phyloP scores from a whole-genome alignment of 2,888 invertebrate species.

The Drosophila sordidapex region DNA sequence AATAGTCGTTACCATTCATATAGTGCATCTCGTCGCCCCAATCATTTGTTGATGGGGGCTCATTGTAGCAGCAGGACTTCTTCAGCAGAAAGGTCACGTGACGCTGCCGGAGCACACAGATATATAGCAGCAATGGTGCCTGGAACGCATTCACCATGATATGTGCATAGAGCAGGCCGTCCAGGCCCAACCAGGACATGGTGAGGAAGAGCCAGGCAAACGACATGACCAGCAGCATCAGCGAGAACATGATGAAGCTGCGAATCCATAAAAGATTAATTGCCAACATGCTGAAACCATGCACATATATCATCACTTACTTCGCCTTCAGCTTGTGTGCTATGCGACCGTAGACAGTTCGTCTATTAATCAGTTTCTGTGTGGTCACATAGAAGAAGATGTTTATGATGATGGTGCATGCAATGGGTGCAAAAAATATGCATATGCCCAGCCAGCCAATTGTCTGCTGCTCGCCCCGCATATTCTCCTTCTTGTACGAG shows the following conservation, averaged over 20 bases:
- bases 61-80: slow-evolving; percentile 92
- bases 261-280: slow-evolving; percentile 74
- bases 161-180: slow-evolving; percentile 90
- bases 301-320: slow-evolving; percentile 84
- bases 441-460: slow-evolving; percentile 93
- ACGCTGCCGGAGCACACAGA: slow-evolving; percentile 91
- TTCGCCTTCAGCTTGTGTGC: slow-evolving; percentile 94
- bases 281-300: not conserved
- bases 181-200: slow-evolving; percentile 90
- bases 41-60: slow-evolving; percentile 90
- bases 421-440: slow-evolving; percentile 93
- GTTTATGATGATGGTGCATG: slow-evolving; percentile 91
- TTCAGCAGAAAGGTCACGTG: slow-evolving; percentile 92
- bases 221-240: slow-evolving; percentile 91
- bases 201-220: slow-evolving; percentile 91
- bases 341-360: slow-evolving; percentile 93
- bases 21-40: slow-evolving; percentile 96
- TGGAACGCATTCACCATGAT: slow-evolving; percentile 91
- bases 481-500: slow-evolving; percentile 85
- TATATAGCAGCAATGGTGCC: slow-evolving; percentile 90
- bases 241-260: slow-evolving; percentile 92
- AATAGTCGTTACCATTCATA: slow-evolving; percentile 88
- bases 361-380: slow-evolving; percentile 90
- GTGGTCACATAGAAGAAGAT: slow-evolving; percentile 93
- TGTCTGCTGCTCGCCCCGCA: slow-evolving; percentile 89